Evolutionary conservation across 2,797 vertebrate genomes (phyloP), one percentile per base, ranked within the genome.

Genomic region (Chaunax sp.): DNA sequence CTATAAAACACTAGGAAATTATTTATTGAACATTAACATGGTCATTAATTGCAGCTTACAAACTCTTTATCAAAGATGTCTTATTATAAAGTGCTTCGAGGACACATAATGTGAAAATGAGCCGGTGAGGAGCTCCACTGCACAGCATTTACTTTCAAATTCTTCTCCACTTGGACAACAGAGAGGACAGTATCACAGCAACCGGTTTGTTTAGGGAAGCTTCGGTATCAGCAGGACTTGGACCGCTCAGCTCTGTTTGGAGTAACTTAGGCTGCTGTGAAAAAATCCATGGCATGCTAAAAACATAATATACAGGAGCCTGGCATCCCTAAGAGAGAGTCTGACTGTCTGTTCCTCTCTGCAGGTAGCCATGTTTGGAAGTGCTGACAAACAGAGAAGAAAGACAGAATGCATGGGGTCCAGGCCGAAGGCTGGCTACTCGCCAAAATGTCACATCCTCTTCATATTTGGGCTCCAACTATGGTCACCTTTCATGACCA

Each of bases 311-410:
- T 86, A 92, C 86, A 93, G 90, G 88, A 91, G 89, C 85, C 91
- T 87, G 78, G 89, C 87, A 88, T 93, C 91, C 80, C 87, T 64
- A 78, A 60, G 81, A 84, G 85, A 82, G 90, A 90, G 90, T 62
- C 91, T 87, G 72, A 57, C 76, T 84, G 91, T 94, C 92, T 93
- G 91, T 75, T 69, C 59, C 79, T 86, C 91, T 60, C 90, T 46
- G 53, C 92, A 93, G 92, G 93, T 92, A 89, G 86, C 92, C 93
- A 92, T 95, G 92, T 95, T 94, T 94, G 92, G 92, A 93, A 93
- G 89, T 91, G 91, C 93, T 91, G 92, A 93, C 91, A 92, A 92
- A 93, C 86, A 91, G 85, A 85, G 87, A 75, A 81, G 84, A 77
- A 87, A 92, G 90, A 91, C 83, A 84, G 87, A 84, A 87, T 83